phyloP scores from a whole-genome alignment of 2,797 vertebrate species.

The Novumbra hubbsi region DNA sequence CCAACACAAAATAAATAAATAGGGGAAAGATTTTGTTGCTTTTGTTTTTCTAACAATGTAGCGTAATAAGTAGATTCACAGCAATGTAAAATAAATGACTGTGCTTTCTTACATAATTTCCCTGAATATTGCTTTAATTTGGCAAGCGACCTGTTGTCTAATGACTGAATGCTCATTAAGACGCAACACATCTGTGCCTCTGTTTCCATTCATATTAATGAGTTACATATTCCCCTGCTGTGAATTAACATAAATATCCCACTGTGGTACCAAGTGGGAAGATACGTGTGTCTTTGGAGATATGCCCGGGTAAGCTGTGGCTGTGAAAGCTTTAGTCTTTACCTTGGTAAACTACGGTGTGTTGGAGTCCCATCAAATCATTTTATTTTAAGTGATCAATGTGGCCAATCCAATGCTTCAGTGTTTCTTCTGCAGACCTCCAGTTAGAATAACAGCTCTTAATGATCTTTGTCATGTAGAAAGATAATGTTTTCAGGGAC shows the following conservation, averaged over 20 bases:
- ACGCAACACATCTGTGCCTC: neutral
- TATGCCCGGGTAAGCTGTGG: neutral
- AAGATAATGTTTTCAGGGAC: no score
- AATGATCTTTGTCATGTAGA: no score
- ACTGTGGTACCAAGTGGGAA: neutral
- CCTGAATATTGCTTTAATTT: neutral
- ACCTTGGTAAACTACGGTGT: no score
- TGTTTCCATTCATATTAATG: conserved; percentile 5
- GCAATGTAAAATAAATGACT: no score
- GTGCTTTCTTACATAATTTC: no score
- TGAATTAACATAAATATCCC: neutral
- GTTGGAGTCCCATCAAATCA: no score
- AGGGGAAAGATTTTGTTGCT: neutral
- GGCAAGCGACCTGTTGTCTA: neutral
- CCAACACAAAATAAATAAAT: no score
- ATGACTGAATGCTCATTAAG: neutral
- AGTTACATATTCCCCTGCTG: neutral
- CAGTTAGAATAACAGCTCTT: no score
- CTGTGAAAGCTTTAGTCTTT: no score
- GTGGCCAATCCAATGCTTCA: no score
- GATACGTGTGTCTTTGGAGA: neutral
- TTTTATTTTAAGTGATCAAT: no score
- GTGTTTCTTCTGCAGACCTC: no score
- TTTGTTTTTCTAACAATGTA: neutral
- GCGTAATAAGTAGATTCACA: neutral